phyloP scores from a whole-genome alignment of 2,888 invertebrate species.

The Protodeltote pygarga region DNA sequence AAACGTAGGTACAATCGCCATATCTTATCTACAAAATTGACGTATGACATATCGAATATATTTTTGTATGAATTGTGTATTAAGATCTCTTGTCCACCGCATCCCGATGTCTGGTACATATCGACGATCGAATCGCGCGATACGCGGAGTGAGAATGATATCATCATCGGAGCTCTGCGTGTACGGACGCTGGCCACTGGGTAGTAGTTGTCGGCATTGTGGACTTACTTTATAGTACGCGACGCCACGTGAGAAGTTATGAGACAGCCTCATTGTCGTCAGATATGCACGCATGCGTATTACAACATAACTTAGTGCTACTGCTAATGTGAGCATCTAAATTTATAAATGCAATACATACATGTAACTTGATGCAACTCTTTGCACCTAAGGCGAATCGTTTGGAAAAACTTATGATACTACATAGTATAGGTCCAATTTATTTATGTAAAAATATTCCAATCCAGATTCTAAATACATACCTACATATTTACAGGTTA shows the following conservation, averaged over 20 bases:
- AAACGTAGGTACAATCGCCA: conserved; percentile 49
- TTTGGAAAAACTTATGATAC: conserved; percentile 26
- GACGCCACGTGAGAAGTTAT: conserved; percentile 42
- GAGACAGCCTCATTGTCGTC: conserved; percentile 40
- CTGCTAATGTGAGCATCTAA: conserved; percentile 30
- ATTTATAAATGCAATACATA: conserved; percentile 41
- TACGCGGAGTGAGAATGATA: conserved; percentile 65
- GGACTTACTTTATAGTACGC: conserved; percentile 48
- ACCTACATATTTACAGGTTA: conserved; percentile 18
- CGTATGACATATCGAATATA: conserved; percentile 71
- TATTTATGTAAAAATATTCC: conserved; percentile 24
- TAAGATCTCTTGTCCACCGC: conserved; percentile 64
- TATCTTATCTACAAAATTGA: conserved; percentile 67
- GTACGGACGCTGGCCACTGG: conserved; percentile 52
- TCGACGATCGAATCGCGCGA: conserved; percentile 73
- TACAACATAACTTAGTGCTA: conserved; percentile 29
- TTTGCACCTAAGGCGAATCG: conserved; percentile 29
- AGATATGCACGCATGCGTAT: conserved; percentile 35
- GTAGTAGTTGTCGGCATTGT: conserved; percentile 50
- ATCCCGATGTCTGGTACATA: conserved; percentile 59
- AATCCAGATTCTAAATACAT: conserved; percentile 32
- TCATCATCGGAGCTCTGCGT: conserved; percentile 59
- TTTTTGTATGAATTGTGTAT: conserved; percentile 67
- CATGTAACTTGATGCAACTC: conserved; percentile 16
- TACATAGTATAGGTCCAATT: conserved; percentile 13